These are phyloP conservation scores for Stenichneumon culpator DNA, from an alignment of 2,888 invertebrate species.

Conservation along the genomic window DNA sequence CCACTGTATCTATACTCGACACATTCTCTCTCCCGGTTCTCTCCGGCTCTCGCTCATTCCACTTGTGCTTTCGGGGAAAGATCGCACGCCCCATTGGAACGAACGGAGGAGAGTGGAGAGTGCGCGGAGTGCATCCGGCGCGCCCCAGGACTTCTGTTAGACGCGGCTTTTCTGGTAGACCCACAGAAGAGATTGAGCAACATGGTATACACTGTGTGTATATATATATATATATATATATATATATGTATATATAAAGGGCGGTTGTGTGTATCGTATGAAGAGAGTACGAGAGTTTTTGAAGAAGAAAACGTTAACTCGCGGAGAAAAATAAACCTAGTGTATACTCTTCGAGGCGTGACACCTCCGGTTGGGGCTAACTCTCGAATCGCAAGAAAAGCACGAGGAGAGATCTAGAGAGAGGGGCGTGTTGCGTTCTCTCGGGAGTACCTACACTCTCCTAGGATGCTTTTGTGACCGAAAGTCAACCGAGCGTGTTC, in stretches of 20 bases:
- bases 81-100: constrained; percentile 60
- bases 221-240: too few species aligned
- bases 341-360: constrained; percentile 30
- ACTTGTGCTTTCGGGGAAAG: constrained; percentile 42
- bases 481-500: constrained; percentile 64
- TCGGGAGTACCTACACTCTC: constrained; percentile 45
- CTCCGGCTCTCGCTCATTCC: constrained; percentile 20
- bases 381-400: constrained; percentile 33
- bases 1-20: constrained; percentile 51
- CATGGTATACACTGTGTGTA: neutral
- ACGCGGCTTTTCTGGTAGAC: constrained; percentile 46
- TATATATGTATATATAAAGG: neutral
- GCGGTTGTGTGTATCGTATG: neutral
- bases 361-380: constrained; percentile 36
- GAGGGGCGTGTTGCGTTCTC: constrained; percentile 50
- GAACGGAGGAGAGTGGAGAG: constrained; percentile 35
- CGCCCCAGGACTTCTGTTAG: constrained; percentile 25
- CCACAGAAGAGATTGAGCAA: constrained; percentile 8
- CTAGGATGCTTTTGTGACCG: constrained; percentile 52
- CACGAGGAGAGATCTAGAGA: neutral
- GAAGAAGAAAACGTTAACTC: constrained; percentile 19
- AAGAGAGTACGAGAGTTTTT: neutral
- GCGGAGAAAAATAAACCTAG: constrained; percentile 51
- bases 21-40: neutral
- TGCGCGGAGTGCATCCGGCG: constrained; percentile 37